Percentiles rank a stretch among this genome's conserved stretches.
These are phyloP conservation scores for Phrynosoma blainvillii DNA, from an alignment of 2,113 vertebrate genomes.

Conservation along the genomic window DNA sequence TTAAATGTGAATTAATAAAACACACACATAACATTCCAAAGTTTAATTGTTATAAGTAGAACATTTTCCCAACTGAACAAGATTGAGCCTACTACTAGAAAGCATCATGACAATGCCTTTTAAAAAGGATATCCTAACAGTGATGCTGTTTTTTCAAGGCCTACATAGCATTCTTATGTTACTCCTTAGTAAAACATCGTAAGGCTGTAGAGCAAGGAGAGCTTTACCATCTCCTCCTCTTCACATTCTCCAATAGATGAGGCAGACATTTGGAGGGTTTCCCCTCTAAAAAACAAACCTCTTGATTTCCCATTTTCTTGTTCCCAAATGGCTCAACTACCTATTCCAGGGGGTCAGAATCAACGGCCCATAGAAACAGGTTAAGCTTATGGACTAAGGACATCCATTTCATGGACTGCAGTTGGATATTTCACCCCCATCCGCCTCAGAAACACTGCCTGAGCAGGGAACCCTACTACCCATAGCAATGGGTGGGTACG, in stretches of 20 bases:
- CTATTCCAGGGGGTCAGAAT: not conserved
- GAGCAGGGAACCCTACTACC: slow-evolving; percentile 64
- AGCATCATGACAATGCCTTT: not conserved
- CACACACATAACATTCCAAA: slow-evolving; percentile 9
- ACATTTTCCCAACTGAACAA: not conserved
- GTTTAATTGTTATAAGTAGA: slow-evolving; percentile 13
- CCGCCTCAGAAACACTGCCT: slow-evolving; percentile 45
- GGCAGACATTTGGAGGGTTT: not conserved
- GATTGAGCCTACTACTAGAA: not conserved
- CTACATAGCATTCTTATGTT: not conserved
- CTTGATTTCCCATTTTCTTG: not conserved
- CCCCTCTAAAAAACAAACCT: not conserved
- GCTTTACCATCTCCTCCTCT: not conserved
- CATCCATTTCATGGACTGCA: slow-evolving; percentile 2
- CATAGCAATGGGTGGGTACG: slow-evolving; percentile 75
- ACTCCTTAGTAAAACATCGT: not conserved
- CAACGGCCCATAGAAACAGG: not conserved
- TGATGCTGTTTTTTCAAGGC: not conserved
- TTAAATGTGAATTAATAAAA: slow-evolving; percentile 2
- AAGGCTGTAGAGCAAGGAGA: not conserved
- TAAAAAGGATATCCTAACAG: slow-evolving; percentile 4
- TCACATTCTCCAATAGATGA: not conserved
- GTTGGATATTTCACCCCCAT: not conserved
- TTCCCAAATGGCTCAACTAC: not conserved
- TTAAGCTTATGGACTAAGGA: not conserved